Conservation (phyloP, 1,140 invertebrate species). For the Zophobas morio region DNA sequence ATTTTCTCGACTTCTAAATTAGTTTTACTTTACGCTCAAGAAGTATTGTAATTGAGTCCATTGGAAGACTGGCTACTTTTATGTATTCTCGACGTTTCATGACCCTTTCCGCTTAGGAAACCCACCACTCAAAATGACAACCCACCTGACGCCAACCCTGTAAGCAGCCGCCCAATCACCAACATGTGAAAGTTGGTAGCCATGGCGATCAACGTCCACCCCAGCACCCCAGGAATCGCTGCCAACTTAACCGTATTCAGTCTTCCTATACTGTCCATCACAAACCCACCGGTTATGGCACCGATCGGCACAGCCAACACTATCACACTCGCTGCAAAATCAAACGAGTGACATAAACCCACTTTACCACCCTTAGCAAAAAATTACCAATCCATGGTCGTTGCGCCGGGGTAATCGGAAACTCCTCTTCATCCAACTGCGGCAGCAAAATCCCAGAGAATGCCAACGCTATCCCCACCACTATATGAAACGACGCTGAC, state of each 20-base stretch:
- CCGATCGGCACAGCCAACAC: constrained; percentile 72
- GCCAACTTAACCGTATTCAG: constrained; percentile 75
- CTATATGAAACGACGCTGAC: constrained; percentile 72
- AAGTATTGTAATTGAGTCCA: no score
- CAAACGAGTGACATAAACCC: constrained; percentile 2
- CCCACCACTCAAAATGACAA: background rate
- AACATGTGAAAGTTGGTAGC: constrained; percentile 69
- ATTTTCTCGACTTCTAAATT: no score
- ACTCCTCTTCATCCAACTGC: constrained; percentile 67
- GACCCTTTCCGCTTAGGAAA: no score
- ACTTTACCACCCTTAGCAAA: background rate
- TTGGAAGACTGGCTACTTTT: no score
- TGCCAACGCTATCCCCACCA: constrained; percentile 72
- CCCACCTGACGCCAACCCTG: constrained; percentile 72
- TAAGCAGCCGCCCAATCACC: constrained; percentile 75
- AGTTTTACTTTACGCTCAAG: no score
- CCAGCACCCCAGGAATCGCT: constrained; percentile 73
- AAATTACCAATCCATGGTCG: constrained; percentile 69
- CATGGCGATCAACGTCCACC: constrained; percentile 75
- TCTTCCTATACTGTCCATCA: constrained; percentile 77
- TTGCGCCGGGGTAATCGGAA: constrained; percentile 53
- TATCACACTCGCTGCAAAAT: constrained; percentile 71
- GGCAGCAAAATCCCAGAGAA: constrained; percentile 74
- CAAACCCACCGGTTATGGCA: constrained; percentile 70
- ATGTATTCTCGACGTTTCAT: no score